Conservation (phyloP, 2,797 vertebrate species). For the Nyctibius grandis region DNA sequence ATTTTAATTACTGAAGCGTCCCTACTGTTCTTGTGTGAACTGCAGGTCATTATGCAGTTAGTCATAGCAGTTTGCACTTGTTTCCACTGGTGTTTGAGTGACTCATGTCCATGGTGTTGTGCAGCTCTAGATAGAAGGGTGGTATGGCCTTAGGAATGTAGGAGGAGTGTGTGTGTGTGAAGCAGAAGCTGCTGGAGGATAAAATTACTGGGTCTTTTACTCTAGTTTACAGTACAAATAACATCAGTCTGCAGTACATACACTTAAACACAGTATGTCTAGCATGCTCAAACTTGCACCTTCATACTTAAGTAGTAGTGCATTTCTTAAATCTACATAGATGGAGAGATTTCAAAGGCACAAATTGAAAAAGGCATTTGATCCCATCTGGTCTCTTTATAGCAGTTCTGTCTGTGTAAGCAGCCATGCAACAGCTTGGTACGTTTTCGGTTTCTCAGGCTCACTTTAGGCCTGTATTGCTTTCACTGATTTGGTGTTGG, state of each 20-base stretch:
- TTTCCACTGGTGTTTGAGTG: constrained; percentile 37
- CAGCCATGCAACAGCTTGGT: neutral
- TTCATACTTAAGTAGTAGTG: neutral
- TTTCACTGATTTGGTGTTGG: neutral
- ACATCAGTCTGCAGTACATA: neutral
- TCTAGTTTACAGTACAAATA: constrained; percentile 32
- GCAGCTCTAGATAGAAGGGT: constrained; percentile 22
- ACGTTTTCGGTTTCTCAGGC: neutral
- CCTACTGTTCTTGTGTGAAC: neutral
- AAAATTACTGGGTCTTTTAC: constrained; percentile 20
- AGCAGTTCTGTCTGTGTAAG: neutral
- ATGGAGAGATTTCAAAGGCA: neutral
- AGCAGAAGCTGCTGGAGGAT: constrained; percentile 28
- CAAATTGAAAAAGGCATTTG: neutral
- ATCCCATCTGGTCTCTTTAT: neutral
- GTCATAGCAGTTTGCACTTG: constrained; percentile 37
- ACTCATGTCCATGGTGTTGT: constrained; percentile 15
- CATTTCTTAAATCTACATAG: neutral
- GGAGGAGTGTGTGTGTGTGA: neutral
- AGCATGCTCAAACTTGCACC: constrained; percentile 7
- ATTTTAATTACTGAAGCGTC: neutral
- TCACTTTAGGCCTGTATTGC: neutral
- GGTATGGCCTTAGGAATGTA: constrained; percentile 28
- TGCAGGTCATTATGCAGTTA: neutral
- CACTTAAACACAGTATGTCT: neutral